phyloP scores from a whole-genome alignment of 2,113 vertebrate genomes.

The Apodemus sylvaticus region DNA sequence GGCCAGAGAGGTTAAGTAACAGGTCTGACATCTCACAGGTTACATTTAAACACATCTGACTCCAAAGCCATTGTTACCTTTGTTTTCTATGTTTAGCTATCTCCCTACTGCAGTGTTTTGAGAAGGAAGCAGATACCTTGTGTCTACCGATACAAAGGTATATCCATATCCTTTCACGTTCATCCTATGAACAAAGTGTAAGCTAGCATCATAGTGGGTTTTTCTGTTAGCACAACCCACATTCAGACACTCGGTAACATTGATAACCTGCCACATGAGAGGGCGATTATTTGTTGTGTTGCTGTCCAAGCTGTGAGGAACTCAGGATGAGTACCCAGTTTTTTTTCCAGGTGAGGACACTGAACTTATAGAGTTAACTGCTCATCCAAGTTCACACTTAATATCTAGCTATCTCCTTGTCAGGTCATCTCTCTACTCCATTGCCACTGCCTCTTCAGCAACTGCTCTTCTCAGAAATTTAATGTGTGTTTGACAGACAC shows the following conservation, averaged over 20 bases:
- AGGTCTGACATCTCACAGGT: not conserved
- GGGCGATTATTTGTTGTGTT: conserved; percentile 50
- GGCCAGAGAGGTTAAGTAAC: conserved; percentile 27
- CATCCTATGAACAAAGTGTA: not conserved
- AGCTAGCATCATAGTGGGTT: not conserved
- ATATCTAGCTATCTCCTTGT: not conserved
- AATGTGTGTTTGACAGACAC: not conserved
- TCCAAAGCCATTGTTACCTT: not conserved
- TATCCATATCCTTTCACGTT: not conserved
- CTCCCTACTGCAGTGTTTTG: not conserved
- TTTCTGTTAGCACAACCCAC: conserved; percentile 31
- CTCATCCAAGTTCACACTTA: not conserved
- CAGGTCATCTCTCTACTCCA: not conserved
- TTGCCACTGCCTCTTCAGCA: not conserved
- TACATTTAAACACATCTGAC: not conserved
- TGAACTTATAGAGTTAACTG: not conserved
- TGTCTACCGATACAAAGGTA: not conserved
- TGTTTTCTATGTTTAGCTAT: not conserved
- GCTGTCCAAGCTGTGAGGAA: not conserved
- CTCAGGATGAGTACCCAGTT: not conserved
- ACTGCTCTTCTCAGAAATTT: conserved; percentile 33
- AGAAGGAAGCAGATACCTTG: not conserved
- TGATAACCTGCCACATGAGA: conserved; percentile 47
- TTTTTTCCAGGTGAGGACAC: conserved; percentile 6
- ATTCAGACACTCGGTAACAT: conserved; percentile 67